Conservation (phyloP, 2,797 vertebrate species). For the Anguilla megastoma region DNA sequence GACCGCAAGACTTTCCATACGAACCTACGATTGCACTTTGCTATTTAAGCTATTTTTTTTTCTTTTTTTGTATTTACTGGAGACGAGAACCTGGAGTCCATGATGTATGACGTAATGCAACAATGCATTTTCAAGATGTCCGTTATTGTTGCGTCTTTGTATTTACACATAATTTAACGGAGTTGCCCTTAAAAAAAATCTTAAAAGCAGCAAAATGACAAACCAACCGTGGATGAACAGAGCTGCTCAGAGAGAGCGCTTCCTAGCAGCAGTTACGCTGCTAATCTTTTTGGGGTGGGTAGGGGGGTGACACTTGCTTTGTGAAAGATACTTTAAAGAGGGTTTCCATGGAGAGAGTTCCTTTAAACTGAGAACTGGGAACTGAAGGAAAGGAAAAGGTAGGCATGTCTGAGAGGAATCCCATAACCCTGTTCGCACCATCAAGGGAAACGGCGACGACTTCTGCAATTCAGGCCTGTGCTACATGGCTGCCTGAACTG, state of each 20-base stretch:
- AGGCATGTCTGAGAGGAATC: slow-evolving; percentile 13
- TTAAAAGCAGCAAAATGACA: slow-evolving; percentile 53
- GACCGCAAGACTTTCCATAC: slow-evolving; percentile 46
- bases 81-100: slow-evolving; percentile 28
- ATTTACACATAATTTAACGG: slow-evolving; percentile 33
- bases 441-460: slow-evolving; percentile 29
- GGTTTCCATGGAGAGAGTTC: slow-evolving; percentile 3
- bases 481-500: slow-evolving; percentile 23
- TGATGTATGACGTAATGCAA: slow-evolving; percentile 40
- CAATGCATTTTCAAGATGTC: slow-evolving; percentile 37
- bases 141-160: slow-evolving; percentile 36
- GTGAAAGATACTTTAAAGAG: slow-evolving; percentile 17
- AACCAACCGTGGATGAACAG: slow-evolving; percentile 46
- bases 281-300: slow-evolving; percentile 32
- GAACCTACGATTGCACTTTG: slow-evolving; percentile 69
- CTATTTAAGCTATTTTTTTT: slow-evolving; percentile 49
- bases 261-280: slow-evolving; percentile 42
- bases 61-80: slow-evolving; percentile 11
- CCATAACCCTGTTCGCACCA: slow-evolving; percentile 49
- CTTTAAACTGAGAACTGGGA: slow-evolving; percentile 14
- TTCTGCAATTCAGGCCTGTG: slow-evolving; percentile 36
- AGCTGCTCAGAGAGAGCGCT: slow-evolving; percentile 40
- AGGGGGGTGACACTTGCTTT: slow-evolving; percentile 18
- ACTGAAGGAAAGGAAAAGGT: slow-evolving; percentile 3
- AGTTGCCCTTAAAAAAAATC: slow-evolving; percentile 39